Conservation (phyloP, 2,797 vertebrate species). For the Tarsius wallacei region DNA sequence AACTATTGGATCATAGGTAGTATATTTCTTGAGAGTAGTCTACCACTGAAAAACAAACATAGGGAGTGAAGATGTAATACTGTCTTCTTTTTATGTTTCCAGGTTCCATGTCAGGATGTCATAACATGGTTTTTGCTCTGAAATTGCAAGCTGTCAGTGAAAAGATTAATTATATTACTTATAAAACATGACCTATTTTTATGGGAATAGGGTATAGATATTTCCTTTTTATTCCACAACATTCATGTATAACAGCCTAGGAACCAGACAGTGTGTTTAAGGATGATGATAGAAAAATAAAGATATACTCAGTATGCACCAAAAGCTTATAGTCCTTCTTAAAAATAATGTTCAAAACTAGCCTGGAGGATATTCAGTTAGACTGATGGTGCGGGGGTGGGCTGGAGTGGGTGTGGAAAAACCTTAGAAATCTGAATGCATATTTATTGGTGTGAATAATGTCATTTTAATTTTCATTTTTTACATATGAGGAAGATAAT, state of each 20-base stretch:
- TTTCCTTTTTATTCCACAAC: background rate
- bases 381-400: background rate
- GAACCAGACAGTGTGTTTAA: background rate
- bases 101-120: background rate
- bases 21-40: background rate
- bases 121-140: background rate
- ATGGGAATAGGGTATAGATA: background rate
- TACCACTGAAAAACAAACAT: background rate
- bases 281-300: background rate
- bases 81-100: constrained; percentile 1
- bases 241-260: background rate
- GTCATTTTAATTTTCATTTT: background rate
- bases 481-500: background rate
- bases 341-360: background rate
- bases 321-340: background rate
- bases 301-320: background rate
- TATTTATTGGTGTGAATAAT: background rate
- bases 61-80: background rate
- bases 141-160: background rate
- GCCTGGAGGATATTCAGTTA: background rate
- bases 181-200: background rate
- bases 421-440: background rate
- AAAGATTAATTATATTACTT: constrained; percentile 5
- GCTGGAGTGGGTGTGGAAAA: background rate
- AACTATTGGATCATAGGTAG: background rate